Evolutionary conservation across 2,113 vertebrate genomes (phyloP).

Genomic region (Carassius auratus): DNA sequence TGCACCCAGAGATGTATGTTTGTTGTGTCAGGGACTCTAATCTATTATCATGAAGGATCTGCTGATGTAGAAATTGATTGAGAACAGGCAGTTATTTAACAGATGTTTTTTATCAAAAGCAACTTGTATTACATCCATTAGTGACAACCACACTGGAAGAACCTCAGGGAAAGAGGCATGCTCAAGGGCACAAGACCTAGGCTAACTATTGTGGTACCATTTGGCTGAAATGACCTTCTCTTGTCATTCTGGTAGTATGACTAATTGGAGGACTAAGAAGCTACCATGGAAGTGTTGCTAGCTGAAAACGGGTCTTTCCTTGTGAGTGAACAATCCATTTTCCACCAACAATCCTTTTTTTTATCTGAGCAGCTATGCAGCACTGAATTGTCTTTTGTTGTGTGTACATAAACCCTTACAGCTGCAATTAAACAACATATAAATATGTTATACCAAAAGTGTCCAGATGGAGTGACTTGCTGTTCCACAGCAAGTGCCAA

Average conservation of each 20-base stretch:
- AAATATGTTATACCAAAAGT: conserved; percentile 56
- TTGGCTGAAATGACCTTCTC: conserved; percentile 2
- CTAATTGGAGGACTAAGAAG: conserved; percentile 54
- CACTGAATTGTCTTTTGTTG: conserved; percentile 47
- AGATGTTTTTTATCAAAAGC: conserved; percentile 4
- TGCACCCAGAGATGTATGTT: background rate
- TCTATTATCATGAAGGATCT: conserved; percentile 12
- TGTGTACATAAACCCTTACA: conserved; percentile 50
- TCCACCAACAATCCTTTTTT: background rate
- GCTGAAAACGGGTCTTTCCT: conserved; percentile 55
- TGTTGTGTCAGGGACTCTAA: background rate
- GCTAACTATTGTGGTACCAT: background rate
- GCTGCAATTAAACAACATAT: conserved; percentile 52
- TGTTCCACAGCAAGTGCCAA: conserved; percentile 46
- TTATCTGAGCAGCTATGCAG: background rate
- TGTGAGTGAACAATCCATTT: conserved; percentile 31
- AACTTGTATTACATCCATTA: background rate
- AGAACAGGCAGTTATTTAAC: background rate
- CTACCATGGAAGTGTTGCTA: conserved; percentile 56
- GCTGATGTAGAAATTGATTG: background rate
- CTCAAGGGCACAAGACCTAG: background rate
- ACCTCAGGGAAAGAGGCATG: background rate
- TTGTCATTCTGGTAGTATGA: conserved; percentile 48
- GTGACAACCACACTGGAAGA: background rate
- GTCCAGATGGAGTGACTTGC: conserved; percentile 42